These are phyloP conservation scores for Coenonympha glycerion DNA, from an alignment of 2,888 invertebrate genomes.

Conservation along the genomic window DNA sequence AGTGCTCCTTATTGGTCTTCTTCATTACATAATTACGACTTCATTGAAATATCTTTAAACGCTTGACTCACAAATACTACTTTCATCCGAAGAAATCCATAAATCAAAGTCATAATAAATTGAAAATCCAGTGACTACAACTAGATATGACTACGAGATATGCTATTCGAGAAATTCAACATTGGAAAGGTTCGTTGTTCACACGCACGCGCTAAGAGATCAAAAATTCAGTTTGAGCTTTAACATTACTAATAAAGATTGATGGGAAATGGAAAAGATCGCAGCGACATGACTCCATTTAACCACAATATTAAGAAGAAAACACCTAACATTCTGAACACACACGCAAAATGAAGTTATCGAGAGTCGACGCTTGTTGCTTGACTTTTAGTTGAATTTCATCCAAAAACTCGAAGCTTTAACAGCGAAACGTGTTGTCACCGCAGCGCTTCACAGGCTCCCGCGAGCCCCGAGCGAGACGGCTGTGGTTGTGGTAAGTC, in stretches of 20 bases:
- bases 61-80: too few species aligned
- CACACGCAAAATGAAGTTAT: slow-evolving; percentile 45
- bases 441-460: not conserved
- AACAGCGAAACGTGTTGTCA: slow-evolving; percentile 20
- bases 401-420: slow-evolving; percentile 10
- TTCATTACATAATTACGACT: not conserved
- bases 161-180: slow-evolving; percentile 57
- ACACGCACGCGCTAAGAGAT: slow-evolving; percentile 46
- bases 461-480: not conserved
- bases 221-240: slow-evolving; percentile 47
- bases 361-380: slow-evolving; percentile 14
- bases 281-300: slow-evolving; percentile 36
- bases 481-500: slow-evolving; percentile 37
- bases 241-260: too few species aligned
- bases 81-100: not conserved
- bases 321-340: slow-evolving; percentile 51
- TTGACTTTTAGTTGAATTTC: not conserved
- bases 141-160: slow-evolving; percentile 69
- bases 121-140: slow-evolving; percentile 36
- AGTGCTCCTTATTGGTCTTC: not conserved
- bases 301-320: slow-evolving; percentile 46
- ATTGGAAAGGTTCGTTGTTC: slow-evolving; percentile 53
- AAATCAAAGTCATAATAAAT: not conserved
- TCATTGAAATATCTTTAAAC: not conserved
- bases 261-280: slow-evolving; percentile 43